A percentile compares a stretch with the other conserved stretches of the same genome.
phyloP scores from a whole-genome alignment of 2,888 invertebrate genomes.

The Parelbella ahira region DNA sequence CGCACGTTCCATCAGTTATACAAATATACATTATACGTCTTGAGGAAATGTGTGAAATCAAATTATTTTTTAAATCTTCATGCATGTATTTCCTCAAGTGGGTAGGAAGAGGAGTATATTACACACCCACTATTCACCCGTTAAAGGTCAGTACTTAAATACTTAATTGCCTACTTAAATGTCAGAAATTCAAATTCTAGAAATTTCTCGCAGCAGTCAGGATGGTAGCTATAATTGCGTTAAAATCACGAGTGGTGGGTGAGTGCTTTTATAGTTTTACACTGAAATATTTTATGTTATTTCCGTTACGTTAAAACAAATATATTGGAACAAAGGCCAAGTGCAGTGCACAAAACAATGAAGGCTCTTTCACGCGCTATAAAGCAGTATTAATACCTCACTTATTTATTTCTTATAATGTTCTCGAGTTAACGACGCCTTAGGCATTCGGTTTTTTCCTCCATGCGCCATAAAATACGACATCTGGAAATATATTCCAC shows the following conservation, averaged over 20 bases:
- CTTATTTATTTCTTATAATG: slow-evolving; percentile 76
- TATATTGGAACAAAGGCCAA: slow-evolving; percentile 51
- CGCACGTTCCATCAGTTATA: too few relatives aligned
- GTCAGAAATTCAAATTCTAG: too few relatives aligned
- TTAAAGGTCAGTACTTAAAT: too few relatives aligned
- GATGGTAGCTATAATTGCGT: slow-evolving; percentile 20
- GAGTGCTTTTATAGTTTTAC: slow-evolving; percentile 35
- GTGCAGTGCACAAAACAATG: slow-evolving; percentile 54
- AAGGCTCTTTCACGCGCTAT: slow-evolving; percentile 74
- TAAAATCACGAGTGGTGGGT: slow-evolving; percentile 21
- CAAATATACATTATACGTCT: too few relatives aligned
- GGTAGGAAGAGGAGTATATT: too few relatives aligned
- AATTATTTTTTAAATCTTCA: too few relatives aligned
- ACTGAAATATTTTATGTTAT: slow-evolving; percentile 38
- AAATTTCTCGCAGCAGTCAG: too few relatives aligned
- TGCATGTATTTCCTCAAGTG: too few relatives aligned
- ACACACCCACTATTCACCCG: too few relatives aligned
- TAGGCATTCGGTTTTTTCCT: slow-evolving; percentile 69
- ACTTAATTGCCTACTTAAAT: too few relatives aligned
- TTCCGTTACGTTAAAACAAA: slow-evolving; percentile 27
- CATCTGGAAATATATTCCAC: slow-evolving; percentile 59
- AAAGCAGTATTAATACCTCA: slow-evolving; percentile 72
- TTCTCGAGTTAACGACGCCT: slow-evolving; percentile 77
- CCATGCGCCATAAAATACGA: slow-evolving; percentile 71
- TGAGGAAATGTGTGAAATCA: too few relatives aligned